These are phyloP conservation scores for Drosophila nr. medialis DNA, from an alignment of 2,888 invertebrate genomes.

Conservation along the genomic window DNA sequence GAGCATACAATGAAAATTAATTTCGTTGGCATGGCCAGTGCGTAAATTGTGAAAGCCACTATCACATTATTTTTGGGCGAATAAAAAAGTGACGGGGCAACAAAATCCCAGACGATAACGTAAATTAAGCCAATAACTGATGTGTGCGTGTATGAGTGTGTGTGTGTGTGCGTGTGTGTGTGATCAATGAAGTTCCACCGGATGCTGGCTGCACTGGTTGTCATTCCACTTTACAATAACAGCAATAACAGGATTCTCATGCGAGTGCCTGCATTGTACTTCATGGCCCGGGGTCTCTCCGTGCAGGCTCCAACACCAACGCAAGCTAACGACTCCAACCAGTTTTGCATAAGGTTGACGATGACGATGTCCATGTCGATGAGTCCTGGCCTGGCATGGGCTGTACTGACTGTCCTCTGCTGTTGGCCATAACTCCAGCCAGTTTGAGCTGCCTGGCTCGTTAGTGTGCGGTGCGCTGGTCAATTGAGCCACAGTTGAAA, in stretches of 20 bases:
- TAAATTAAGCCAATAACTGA: slow-evolving; percentile 76
- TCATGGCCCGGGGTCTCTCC: slow-evolving; percentile 55
- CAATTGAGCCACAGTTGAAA: slow-evolving; percentile 75
- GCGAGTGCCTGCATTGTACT: slow-evolving; percentile 58
- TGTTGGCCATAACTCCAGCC: slow-evolving; percentile 30
- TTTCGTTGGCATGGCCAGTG: slow-evolving; percentile 69
- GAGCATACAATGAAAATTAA: slow-evolving; percentile 73
- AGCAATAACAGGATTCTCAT: not conserved
- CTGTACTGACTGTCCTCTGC: not conserved
- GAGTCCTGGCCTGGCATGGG: slow-evolving; percentile 17
- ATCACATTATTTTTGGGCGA: slow-evolving; percentile 74
- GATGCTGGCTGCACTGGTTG: slow-evolving; percentile 31
- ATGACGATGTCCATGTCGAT: slow-evolving; percentile 50
- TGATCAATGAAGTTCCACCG: slow-evolving; percentile 61
- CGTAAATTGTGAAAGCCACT: slow-evolving; percentile 78
- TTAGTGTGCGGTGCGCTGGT: slow-evolving; percentile 47
- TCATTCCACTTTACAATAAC: slow-evolving; percentile 12
- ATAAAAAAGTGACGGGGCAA: slow-evolving; percentile 44
- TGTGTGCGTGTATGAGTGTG: slow-evolving; percentile 16
- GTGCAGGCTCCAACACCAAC: slow-evolving; percentile 24
- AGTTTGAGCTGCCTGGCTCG: slow-evolving; percentile 42
- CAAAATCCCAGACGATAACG: slow-evolving; percentile 68
- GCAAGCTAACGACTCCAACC: slow-evolving; percentile 75
- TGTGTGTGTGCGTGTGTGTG: slow-evolving; percentile 7
- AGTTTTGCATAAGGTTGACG: slow-evolving; percentile 71